Evolutionary conservation across 2,888 invertebrate species (phyloP), one percentile per base, ranked within the genome.

Genomic region (Balanococcus diminutus): DNA sequence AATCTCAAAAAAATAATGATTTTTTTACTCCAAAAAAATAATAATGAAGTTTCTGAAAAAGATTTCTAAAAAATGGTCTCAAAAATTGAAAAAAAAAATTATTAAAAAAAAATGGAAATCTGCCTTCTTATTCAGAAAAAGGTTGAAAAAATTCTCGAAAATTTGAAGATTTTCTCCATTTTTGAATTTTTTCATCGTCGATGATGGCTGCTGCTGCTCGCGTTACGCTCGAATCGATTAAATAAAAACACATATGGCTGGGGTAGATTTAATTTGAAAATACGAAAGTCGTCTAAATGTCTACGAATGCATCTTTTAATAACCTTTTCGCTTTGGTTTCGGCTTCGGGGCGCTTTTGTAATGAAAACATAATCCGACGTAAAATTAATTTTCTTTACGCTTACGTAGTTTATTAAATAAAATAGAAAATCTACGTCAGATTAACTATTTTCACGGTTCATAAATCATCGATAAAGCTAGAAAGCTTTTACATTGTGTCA

Each of bases 401-500:
- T 75, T 32, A 42, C 42, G 42, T 51, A 51, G 51, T 51, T 19
- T 19, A 51, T n/a, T 51, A 51, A 5, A 51, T 75, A 75, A 75
- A 75, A 75, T 75, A 75, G 22, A 75, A 75, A 75, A 75, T 75
- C 75, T 32, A 32, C 75, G 75, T 75, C 75, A 32, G 61, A 67
- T 67, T 67, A 75, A 75, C 75, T 75, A 75, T 75, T 75, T 51
- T 75, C 75, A 75, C 75, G 75, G 32, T 75, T 75, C 75, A 75
- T 75, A 75, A 75, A 75, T 75, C 75, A 75, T 75, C 75, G 9
- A 75, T 75, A 32, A 75, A 75, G 75, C 75, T 32, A 75, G 36
- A 67, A 75, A 75, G 75, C 75, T 75, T 32, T 67, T 67, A 67
- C 9, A 75, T 75, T 75, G 75, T 75, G 31, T 75, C 75, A 75